A percentile compares a stretch with the other conserved stretches of the same genome.
phyloP scores from a whole-genome alignment of 92 coral and sea anemone species.

The Bergia puertoricense region DNA sequence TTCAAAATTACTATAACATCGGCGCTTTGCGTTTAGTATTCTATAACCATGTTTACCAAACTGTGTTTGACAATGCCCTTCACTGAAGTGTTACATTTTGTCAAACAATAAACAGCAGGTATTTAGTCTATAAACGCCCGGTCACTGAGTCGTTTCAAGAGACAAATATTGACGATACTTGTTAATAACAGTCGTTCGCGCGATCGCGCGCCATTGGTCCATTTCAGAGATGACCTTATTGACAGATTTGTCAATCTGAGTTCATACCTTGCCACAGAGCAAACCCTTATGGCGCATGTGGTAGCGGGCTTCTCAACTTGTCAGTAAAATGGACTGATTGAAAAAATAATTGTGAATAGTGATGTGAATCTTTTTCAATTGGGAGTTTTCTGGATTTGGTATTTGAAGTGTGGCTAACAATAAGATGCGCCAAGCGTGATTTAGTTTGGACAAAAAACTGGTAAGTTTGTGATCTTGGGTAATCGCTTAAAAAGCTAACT shows the following conservation, averaged over 20 bases:
- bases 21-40: not conserved
- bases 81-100: not conserved
- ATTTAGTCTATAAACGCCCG: not conserved
- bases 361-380: not conserved
- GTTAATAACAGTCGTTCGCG: constrained; percentile 17
- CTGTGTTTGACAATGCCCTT: not conserved
- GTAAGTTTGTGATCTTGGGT: constrained; percentile 24
- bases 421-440: constrained; percentile 28
- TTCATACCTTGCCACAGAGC: constrained; percentile 44
- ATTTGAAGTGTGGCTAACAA: not conserved
- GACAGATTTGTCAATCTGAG: constrained; percentile 65
- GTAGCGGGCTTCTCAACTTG: not conserved
- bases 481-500: constrained; percentile 11
- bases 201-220: constrained; percentile 54
- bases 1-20: not conserved
- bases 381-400: not conserved
- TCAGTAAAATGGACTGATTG: constrained; percentile 6
- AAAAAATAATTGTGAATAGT: not conserved
- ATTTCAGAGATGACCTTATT: constrained; percentile 63
- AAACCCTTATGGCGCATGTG: constrained; percentile 26
- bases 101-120: constrained; percentile 19
- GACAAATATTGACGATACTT: constrained; percentile 38
- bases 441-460: not conserved
- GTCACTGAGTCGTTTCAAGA: constrained; percentile 2
- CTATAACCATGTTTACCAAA: not conserved